Evolutionary conservation across 2,888 invertebrate species (phyloP).

Genomic region (Hydriomena furcata): DNA sequence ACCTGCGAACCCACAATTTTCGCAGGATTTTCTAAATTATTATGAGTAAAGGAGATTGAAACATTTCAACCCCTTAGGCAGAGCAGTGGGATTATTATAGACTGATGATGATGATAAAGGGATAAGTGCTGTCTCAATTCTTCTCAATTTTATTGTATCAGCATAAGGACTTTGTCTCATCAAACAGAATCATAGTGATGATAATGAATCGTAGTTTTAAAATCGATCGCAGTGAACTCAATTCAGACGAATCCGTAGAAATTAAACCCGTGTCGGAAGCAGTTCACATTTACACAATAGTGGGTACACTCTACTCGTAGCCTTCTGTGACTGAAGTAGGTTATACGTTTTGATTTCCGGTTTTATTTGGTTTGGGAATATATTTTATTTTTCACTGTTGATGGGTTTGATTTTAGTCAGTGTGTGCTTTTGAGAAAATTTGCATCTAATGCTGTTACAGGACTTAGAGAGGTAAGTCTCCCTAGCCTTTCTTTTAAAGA

Average conservation of each 20-base stretch:
- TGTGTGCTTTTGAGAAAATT: background rate
- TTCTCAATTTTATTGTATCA: too few relatives aligned
- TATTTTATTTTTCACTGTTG: background rate
- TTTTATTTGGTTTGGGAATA: background rate
- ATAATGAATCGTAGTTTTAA: conserved; percentile 33
- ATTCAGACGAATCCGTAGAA: conserved; percentile 44
- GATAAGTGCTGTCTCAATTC: too few relatives aligned
- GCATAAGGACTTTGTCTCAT: background rate
- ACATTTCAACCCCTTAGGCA: too few relatives aligned
- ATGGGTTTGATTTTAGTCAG: background rate
- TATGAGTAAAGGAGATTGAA: too few relatives aligned
- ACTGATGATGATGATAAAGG: background rate
- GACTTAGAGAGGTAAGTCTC: too few relatives aligned
- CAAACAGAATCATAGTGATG: conserved; percentile 5
- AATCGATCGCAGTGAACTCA: conserved; percentile 41
- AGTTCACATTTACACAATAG: conserved; percentile 33
- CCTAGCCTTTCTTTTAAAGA: conserved; percentile 9
- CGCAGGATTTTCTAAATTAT: too few relatives aligned
- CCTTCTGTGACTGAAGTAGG: conserved; percentile 22
- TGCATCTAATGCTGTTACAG: too few relatives aligned
- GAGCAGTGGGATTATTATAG: background rate
- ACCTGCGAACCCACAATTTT: too few relatives aligned
- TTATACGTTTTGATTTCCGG: conserved; percentile 20
- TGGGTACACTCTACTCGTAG: conserved; percentile 27
- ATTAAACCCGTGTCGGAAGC: conserved; percentile 38